These are phyloP conservation scores for Prosopocoilus inquinatus DNA, from an alignment of 2,888 invertebrate species.

Conservation along the genomic window DNA sequence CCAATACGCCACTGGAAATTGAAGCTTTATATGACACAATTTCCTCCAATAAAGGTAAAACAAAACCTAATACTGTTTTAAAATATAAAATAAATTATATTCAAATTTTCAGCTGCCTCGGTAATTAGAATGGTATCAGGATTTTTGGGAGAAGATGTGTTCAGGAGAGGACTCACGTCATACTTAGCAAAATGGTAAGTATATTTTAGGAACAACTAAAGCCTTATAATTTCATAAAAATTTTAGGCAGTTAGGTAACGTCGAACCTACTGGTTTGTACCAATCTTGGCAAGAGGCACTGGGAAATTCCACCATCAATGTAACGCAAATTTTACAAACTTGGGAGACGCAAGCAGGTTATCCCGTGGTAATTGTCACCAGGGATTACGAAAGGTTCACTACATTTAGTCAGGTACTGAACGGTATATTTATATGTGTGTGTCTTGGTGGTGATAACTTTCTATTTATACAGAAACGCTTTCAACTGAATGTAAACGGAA, in stretches of 20 bases:
- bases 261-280: constrained; percentile 8
- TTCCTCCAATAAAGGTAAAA: constrained; percentile 61
- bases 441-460: too few species aligned
- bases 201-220: not conserved
- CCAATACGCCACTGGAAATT: constrained; percentile 54
- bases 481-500: constrained; percentile 25
- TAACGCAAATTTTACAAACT: constrained; percentile 6
- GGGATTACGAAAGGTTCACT: not conserved
- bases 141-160: constrained; percentile 6
- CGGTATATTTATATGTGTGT: too few species aligned
- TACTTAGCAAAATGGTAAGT: constrained; percentile 8
- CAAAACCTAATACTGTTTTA: too few species aligned
- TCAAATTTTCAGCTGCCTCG: constrained; percentile 10
- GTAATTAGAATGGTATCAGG: constrained; percentile 13
- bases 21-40: constrained; percentile 58
- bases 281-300: constrained; percentile 2
- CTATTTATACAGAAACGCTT: not conserved
- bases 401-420: too few species aligned
- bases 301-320: constrained; percentile 3
- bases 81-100: too few species aligned
- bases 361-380: constrained; percentile 23
- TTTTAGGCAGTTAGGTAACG: constrained; percentile 11
- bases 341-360: constrained; percentile 22
- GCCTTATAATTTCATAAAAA: not conserved
- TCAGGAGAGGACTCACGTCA: constrained; percentile 1